Evolutionary conservation across 2,797 vertebrate genomes (phyloP).

Genomic region (Eulemur rubriventer): DNA sequence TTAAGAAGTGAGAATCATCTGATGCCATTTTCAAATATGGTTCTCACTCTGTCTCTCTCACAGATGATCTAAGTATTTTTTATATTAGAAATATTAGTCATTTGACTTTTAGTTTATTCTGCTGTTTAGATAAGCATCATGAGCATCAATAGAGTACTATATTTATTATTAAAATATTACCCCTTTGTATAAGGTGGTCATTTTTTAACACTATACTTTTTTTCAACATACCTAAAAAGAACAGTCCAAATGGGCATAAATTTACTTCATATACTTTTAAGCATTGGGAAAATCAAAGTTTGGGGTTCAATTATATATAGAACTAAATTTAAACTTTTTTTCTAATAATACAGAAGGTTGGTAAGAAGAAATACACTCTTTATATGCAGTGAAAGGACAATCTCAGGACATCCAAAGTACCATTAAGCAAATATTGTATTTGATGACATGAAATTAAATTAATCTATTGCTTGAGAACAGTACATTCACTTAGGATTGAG

Average conservation of each 20-base stretch:
- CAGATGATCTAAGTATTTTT: background rate
- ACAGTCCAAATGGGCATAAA: background rate
- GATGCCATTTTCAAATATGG: background rate
- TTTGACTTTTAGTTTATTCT: background rate
- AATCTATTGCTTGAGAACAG: background rate
- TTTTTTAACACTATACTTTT: background rate
- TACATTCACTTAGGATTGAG: background rate
- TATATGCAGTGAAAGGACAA: background rate
- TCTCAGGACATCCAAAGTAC: background rate
- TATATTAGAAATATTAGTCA: background rate
- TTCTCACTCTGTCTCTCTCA: background rate
- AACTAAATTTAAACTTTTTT: background rate
- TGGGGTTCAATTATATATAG: background rate
- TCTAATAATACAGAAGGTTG: background rate
- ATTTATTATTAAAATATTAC: background rate
- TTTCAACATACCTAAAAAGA: background rate
- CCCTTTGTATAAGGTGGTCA: background rate
- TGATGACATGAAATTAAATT: conserved; percentile 7
- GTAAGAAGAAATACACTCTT: background rate
- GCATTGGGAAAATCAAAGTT: background rate
- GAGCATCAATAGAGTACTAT: background rate
- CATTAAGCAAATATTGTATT: background rate
- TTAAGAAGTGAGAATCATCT: background rate
- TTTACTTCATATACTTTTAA: background rate
- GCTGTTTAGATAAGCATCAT: background rate